Conservation (phyloP, 2,797 vertebrate genomes). For the Esox lucius region DNA sequence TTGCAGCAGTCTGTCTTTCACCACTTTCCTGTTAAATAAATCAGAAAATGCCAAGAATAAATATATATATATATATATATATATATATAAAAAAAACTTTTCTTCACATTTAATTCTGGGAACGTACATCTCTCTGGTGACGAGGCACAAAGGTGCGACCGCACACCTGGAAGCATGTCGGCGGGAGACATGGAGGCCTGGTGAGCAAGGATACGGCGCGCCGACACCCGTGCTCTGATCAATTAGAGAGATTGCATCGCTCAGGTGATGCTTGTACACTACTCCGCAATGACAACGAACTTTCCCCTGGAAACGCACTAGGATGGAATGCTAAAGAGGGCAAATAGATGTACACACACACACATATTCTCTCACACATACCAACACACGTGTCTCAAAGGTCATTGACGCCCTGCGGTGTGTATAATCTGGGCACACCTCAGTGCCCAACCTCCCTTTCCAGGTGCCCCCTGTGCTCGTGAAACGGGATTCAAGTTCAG, state of each 20-base stretch:
- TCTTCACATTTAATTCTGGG: constrained; percentile 14
- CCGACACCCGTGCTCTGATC: constrained; percentile 17
- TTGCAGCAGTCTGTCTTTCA: too few relatives aligned
- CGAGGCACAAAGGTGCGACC: neutral
- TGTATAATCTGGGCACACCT: constrained; percentile 71
- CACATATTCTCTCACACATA: constrained; percentile 50
- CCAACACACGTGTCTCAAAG: constrained; percentile 58
- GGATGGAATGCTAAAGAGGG: constrained; percentile 16
- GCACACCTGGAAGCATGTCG: constrained; percentile 9
- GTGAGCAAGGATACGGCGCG: neutral
- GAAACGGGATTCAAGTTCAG: constrained; percentile 64
- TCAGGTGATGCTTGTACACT: constrained; percentile 34
- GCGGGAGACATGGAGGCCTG: constrained; percentile 9
- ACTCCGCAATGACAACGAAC: constrained; percentile 14
- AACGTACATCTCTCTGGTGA: constrained; percentile 9
- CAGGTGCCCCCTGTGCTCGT: constrained; percentile 51
- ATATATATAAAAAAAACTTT: neutral
- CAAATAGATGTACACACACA: constrained; percentile 11
- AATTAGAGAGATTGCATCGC: constrained; percentile 33
- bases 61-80: too few relatives aligned
- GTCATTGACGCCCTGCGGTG: constrained; percentile 66
- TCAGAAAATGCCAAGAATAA: too few relatives aligned
- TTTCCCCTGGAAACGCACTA: constrained; percentile 8
- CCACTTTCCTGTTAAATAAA: too few relatives aligned
- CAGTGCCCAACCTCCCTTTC: constrained; percentile 67